A percentile compares a stretch with the other conserved stretches of the same genome.
These are phyloP conservation scores for Ascaphus truei DNA, from an alignment of 2,113 vertebrate species.

Conservation along the genomic window DNA sequence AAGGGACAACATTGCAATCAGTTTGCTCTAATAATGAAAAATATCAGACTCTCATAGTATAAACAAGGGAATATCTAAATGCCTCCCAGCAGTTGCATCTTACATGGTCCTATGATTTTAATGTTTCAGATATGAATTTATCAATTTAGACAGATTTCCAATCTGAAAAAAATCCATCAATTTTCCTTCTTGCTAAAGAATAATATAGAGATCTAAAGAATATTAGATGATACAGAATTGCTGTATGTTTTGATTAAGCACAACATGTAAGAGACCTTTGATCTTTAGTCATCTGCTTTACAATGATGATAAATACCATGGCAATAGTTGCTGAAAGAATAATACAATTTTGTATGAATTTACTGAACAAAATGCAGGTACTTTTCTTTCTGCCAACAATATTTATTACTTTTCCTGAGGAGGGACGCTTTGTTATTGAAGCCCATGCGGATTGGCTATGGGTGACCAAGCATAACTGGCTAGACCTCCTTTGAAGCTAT, in stretches of 20 bases:
- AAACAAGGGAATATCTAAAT: conserved; percentile 11
- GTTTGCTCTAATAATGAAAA: conserved; percentile 19
- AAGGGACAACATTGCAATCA: conserved; percentile 4
- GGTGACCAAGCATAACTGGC: conserved; percentile 2
- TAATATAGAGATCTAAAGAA: not conserved
- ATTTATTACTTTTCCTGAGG: not conserved
- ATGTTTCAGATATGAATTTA: conserved; percentile 20
- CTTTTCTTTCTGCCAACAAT: not conserved
- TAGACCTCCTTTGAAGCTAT: not conserved
- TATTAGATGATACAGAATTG: too few species aligned
- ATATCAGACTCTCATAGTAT: conserved; percentile 3
- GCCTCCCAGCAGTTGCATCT: conserved; percentile 15
- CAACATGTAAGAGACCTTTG: not conserved
- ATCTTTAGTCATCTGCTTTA: not conserved
- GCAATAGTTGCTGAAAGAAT: not conserved
- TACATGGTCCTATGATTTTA: conserved; percentile 18
- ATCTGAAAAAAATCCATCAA: not conserved
- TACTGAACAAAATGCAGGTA: too few species aligned
- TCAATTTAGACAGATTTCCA: conserved; percentile 14
- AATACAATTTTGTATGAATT: not conserved
- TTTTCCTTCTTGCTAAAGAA: not conserved
- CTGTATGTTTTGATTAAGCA: conserved; percentile 7
- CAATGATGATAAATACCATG: not conserved
- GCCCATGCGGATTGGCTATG: too few species aligned
- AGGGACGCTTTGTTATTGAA: too few species aligned